phyloP scores from a whole-genome alignment of 1,140 invertebrate species.

The Trichomalopsis sarcophagae region DNA sequence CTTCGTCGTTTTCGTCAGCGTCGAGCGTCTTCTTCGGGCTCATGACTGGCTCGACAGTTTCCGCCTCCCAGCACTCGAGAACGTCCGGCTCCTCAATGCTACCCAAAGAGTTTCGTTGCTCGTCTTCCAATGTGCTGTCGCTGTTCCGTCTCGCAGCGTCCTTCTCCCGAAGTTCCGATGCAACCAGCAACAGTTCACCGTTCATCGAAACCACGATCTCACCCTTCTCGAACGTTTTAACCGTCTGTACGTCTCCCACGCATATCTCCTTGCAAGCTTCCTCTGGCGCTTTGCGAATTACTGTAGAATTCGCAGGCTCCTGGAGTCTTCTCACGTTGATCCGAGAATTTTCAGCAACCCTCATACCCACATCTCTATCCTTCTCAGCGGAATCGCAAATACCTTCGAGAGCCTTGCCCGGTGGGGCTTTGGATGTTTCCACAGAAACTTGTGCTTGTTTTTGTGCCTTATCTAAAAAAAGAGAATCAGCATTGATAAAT shows the following conservation, averaged over 20 bases:
- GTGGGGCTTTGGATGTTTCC: slow-evolving; percentile 9
- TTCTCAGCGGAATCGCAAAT: slow-evolving; percentile 67
- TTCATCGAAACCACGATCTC: slow-evolving; percentile 71
- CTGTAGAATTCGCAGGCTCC: slow-evolving; percentile 1
- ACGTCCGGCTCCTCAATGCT: slow-evolving; percentile 73
- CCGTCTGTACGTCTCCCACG: slow-evolving; percentile 47
- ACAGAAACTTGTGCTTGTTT: slow-evolving; percentile 19
- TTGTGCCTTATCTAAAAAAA: slow-evolving; percentile 38
- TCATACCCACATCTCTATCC: slow-evolving; percentile 73
- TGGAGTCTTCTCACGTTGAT: slow-evolving; percentile 53
- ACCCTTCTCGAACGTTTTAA: slow-evolving; percentile 68
- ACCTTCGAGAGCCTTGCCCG: neutral
- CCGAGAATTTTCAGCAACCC: slow-evolving; percentile 71
- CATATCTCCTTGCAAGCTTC: slow-evolving; percentile 6
- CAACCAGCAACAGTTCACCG: slow-evolving; percentile 66
- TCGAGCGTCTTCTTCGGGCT: slow-evolving; percentile 57
- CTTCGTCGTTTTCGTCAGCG: slow-evolving; percentile 56
- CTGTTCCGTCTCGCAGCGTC: slow-evolving; percentile 37
- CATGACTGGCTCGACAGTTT: slow-evolving; percentile 66
- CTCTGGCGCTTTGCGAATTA: slow-evolving; percentile 33
- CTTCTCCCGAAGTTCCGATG: slow-evolving; percentile 16
- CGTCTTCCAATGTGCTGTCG: slow-evolving; percentile 32
- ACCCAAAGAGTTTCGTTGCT: slow-evolving; percentile 59
- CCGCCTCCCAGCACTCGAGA: slow-evolving; percentile 71
- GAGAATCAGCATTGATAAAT: neutral